Evolutionary conservation across 2,113 vertebrate genomes (phyloP), one percentile per base, ranked within the genome.

Genomic region (Loxodonta africana): DNA sequence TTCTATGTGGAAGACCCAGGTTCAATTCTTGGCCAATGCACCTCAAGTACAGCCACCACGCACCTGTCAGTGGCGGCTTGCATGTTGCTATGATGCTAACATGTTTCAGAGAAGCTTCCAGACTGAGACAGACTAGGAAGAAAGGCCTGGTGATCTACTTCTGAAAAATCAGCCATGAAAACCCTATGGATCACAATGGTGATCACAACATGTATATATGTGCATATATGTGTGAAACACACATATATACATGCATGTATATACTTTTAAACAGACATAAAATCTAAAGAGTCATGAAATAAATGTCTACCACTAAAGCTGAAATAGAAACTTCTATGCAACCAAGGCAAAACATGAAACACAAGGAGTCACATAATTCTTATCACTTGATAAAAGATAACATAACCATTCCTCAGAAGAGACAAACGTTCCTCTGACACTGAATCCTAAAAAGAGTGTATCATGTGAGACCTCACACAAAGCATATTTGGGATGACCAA

Each of bases 201-300:
- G 18, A 65, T 65, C 63, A 28, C 25, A 8, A 28, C 26, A 65
- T 20, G 12, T 73, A 21, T 62, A 6, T 44, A 28, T 33, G 63
- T 65, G 26, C 63, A 28, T 65, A 65, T 65, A 26, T 65, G 26
- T 28, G 28, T 28, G 26, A 65, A 2, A 65, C 63, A 65, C 26
- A 65, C 63, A 41, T 15, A 48, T 0, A 57, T 14, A 71, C 37
- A 23, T 62, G 28, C 46, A 48, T 0, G 46, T 14, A 71, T 53
- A 23, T 62, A 28, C 46, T 74, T 44, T 76, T 30, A 11, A 33
- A 57, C 26, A 46, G 62, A 63, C 10, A 51, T 46, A 10, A 48
- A 95, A 83, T 86, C 37, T 90, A 83, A 67, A 92, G 69, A 91
- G 57, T 57, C 67, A 63, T 8, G 21, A 87, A 88, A 92, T 25